Conservation (phyloP, 2,113 vertebrate species). For the Apteryx mantelli region DNA sequence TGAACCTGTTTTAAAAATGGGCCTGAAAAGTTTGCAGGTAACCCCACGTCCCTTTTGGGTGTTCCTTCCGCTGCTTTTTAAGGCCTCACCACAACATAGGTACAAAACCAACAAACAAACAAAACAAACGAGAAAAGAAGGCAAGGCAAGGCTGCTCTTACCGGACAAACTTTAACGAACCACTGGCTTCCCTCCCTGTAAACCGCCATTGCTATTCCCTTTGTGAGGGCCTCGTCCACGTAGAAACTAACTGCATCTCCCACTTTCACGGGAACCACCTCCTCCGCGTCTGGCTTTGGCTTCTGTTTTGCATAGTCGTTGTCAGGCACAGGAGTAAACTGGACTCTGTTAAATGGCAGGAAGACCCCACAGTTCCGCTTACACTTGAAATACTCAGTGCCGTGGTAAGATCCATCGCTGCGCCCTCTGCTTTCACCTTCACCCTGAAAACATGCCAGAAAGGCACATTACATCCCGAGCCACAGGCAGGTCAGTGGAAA, state of each 20-base stretch:
- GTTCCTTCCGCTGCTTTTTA: background rate
- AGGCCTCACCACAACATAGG: rapidly evolving
- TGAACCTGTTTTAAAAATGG: background rate
- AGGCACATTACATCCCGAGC: rapidly evolving
- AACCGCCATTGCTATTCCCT: slow-evolving; percentile 78
- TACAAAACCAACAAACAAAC: too few relatives aligned
- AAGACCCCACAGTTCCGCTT: slow-evolving; percentile 77
- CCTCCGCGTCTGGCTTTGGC: rapidly evolving
- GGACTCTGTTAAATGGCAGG: slow-evolving; percentile 77
- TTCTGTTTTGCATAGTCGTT: background rate
- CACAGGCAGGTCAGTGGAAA: background rate
- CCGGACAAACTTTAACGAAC: slow-evolving; percentile 65
- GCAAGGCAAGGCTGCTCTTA: background rate
- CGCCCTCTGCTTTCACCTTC: slow-evolving; percentile 75
- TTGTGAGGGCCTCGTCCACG: slow-evolving; percentile 37
- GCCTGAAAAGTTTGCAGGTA: background rate
- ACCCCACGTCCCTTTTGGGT: background rate
- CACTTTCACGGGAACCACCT: slow-evolving; percentile 11
- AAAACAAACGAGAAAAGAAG: background rate
- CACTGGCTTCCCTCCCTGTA: background rate
- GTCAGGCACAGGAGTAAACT: background rate
- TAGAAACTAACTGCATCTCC: slow-evolving; percentile 84
- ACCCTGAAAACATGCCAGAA: slow-evolving; percentile 61
- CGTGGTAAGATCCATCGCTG: slow-evolving; percentile 1
- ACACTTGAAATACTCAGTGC: slow-evolving; percentile 68